Base-by-base conservation (phyloP, 2,113 vertebrate genomes). In the Etheostoma spectabile region DNA sequence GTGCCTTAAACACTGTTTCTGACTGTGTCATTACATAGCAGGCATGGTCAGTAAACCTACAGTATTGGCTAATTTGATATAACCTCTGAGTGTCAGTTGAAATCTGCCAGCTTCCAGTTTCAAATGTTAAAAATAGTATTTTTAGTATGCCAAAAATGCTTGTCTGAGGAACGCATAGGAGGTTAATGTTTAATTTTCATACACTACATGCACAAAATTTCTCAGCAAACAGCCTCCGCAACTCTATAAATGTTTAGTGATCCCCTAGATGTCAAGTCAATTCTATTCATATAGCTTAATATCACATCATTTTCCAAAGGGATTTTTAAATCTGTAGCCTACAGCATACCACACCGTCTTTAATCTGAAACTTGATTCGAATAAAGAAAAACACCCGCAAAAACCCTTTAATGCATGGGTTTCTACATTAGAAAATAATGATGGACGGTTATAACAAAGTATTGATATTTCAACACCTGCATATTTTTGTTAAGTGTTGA, bases 101-200 rank as follows among this genome's bases (percentile, higher is more conserved):
- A 86, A 79, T 78, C 52, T 60, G 35, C 18, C 3, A 68, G 46
- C 56, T 61, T 64, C 15, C 30, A 62, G 30, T 56, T 74, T 79
- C 35, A 46, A 30, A 30, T 30, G 30, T 30, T 30, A 30, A 30
- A 30, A 30, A 30, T 30, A 30, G 30, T 30, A 30, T 3, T 30
- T 30, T 30, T 30, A 30, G 30, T 4, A 1, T 19, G 12, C 63
- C 74, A 48, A 74, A 62, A 52, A 80, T 27, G 70, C 7, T 49
- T 11, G 14, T 27, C 24, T 51, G 35, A 19, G 53, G 21, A 71
- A 51, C 33, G 62, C 21, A 73, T 13, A 42, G 4, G 0, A 74
- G 63, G 30, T 35, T 13, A 46, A 18, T 62, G 35, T 81, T 63
- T 64, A 35, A 70, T 79, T 79, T 62, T 61, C 67, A 79, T 68